These are phyloP conservation scores for Eutolmus rufibarbis DNA, from an alignment of 2,888 invertebrate species.

Conservation along the genomic window DNA sequence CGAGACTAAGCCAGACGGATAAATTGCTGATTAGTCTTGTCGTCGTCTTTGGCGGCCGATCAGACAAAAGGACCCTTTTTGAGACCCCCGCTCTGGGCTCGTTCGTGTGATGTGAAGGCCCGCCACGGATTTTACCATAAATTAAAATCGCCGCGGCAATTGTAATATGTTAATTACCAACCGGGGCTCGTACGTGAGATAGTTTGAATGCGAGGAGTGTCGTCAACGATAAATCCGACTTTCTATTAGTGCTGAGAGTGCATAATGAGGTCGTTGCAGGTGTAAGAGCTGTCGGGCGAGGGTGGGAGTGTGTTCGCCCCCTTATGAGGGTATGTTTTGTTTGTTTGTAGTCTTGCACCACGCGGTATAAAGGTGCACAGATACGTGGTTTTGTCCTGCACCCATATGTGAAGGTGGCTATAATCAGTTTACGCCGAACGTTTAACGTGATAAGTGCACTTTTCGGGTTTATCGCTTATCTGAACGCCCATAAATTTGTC, in stretches of 20 bases:
- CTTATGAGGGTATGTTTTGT: background rate
- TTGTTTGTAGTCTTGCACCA: background rate
- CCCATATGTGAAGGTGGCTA: background rate
- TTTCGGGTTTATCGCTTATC: background rate
- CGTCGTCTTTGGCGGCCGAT: background rate
- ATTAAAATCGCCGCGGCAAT: background rate
- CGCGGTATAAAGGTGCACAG: background rate
- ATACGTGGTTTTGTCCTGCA: background rate
- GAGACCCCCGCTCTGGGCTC: background rate
- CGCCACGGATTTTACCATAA: background rate
- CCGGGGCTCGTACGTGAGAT: constrained; percentile 13
- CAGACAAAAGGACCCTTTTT: background rate
- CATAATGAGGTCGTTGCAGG: constrained; percentile 36
- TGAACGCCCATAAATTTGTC: background rate
- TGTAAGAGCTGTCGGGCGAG: background rate
- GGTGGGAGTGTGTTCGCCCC: background rate
- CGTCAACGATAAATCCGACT: constrained; percentile 22
- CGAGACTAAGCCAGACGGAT: background rate
- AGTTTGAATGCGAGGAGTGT: constrained; percentile 22
- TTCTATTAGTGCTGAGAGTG: constrained; percentile 38
- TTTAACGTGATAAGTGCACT: constrained; percentile 11
- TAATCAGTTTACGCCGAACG: constrained; percentile 11
- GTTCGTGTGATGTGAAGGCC: background rate
- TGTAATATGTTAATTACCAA: constrained; percentile 25
- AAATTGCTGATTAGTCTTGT: background rate